Evolutionary conservation across 92 coral and sea anemone species (phyloP).

Genomic region (Phenganax stokvisi): DNA sequence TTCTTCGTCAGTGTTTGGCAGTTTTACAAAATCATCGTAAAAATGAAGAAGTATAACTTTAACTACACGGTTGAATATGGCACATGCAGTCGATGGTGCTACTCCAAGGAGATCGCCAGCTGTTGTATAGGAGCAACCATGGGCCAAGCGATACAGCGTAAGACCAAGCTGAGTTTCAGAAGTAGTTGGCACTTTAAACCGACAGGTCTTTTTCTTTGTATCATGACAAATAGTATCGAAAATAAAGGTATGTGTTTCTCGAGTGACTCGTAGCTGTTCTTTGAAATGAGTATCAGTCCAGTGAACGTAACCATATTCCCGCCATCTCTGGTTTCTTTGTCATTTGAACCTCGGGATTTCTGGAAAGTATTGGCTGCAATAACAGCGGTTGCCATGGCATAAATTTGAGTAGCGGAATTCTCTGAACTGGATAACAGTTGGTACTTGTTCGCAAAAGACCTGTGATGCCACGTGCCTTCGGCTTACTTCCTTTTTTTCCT

Average conservation of each 20-base stretch:
- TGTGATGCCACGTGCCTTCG: background rate
- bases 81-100: constrained; percentile 48
- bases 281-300: constrained; percentile 50
- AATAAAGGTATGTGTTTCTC: constrained; percentile 36
- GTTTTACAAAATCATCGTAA: constrained; percentile 31
- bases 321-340: constrained; percentile 40
- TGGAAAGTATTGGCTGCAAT: constrained; percentile 16
- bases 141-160: constrained; percentile 36
- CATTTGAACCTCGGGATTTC: constrained; percentile 38
- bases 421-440: background rate
- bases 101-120: constrained; percentile 53
- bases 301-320: constrained; percentile 48
- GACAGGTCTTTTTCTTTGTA: constrained; percentile 22
- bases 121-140: constrained; percentile 45
- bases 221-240: constrained; percentile 26
- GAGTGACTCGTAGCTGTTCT: constrained; percentile 38
- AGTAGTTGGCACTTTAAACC: constrained; percentile 26
- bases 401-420: background rate
- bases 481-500: background rate
- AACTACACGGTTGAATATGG: constrained; percentile 42
- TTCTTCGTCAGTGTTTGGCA: constrained; percentile 36
- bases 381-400: background rate
- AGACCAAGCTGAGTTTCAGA: constrained; percentile 40
- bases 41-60: constrained; percentile 32
- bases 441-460: background rate